These are phyloP conservation scores for Sebastes vulpes DNA, from an alignment of 2,797 vertebrate genomes.

Conservation along the genomic window DNA sequence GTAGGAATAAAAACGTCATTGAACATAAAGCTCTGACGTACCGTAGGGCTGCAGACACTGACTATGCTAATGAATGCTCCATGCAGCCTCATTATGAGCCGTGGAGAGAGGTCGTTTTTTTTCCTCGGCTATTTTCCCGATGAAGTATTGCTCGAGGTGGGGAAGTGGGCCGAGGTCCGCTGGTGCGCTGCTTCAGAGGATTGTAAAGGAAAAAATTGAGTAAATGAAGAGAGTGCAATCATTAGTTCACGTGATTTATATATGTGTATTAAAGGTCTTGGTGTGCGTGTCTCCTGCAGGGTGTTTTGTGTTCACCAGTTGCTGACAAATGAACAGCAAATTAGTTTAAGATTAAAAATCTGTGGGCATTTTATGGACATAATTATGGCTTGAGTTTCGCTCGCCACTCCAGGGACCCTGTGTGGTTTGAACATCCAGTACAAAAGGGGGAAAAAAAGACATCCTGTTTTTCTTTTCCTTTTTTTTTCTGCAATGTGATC, in stretches of 20 bases:
- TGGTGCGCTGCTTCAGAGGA: constrained; percentile 37
- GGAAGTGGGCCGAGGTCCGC: constrained; percentile 41
- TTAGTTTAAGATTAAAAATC: constrained; percentile 59
- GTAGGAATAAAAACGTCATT: constrained; percentile 77
- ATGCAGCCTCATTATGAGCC: constrained; percentile 81
- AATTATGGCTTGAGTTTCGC: constrained; percentile 64
- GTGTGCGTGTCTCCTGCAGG: constrained; percentile 29
- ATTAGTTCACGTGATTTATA: constrained; percentile 48
- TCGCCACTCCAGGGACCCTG: constrained; percentile 48
- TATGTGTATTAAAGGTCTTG: constrained; percentile 20
- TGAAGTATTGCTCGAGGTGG: constrained; percentile 68
- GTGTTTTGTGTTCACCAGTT: constrained; percentile 41
- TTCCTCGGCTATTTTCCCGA: constrained; percentile 66
- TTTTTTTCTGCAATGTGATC: constrained; percentile 15
- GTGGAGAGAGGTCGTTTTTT: constrained; percentile 76
- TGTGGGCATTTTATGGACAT: constrained; percentile 63
- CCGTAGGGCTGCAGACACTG: constrained; percentile 69
- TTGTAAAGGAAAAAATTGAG: constrained; percentile 19
- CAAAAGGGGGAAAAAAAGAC: constrained; percentile 3
- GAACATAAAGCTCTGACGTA: constrained; percentile 75
- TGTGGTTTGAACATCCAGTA: constrained; percentile 31
- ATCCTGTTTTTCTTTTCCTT: constrained; percentile 1
- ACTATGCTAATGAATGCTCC: constrained; percentile 83
- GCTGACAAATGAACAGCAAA: constrained; percentile 66
- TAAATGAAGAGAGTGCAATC: constrained; percentile 45